Percentiles rank a stretch among this genome's conserved stretches.
phyloP scores from a whole-genome alignment of 1,140 invertebrate genomes.

The Drosophila athabasca region DNA sequence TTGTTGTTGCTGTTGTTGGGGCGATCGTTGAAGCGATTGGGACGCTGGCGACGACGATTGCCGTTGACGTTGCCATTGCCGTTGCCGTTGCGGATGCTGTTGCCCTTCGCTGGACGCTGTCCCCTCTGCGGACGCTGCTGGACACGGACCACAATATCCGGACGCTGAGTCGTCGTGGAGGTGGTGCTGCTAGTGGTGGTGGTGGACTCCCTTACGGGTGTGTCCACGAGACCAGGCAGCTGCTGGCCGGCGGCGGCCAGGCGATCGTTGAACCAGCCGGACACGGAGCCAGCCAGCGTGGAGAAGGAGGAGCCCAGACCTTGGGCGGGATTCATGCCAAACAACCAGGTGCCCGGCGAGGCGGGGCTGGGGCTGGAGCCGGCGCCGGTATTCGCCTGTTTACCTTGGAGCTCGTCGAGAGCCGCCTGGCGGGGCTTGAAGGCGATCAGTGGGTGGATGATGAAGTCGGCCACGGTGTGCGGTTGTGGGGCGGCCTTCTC shows the following conservation, averaged over 20 bases:
- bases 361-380: constrained; percentile 3
- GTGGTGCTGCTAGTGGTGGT: constrained; percentile 42
- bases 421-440: constrained; percentile 70
- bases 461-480: constrained; percentile 77
- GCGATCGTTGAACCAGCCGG: constrained; percentile 80
- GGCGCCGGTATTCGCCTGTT: constrained; percentile 49
- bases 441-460: constrained; percentile 77
- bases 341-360: constrained; percentile 62
- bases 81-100: constrained; percentile 25
- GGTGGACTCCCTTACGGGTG: constrained; percentile 57
- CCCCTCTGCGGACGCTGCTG: constrained; percentile 64
- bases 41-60: constrained; percentile 13
- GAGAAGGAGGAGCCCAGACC: constrained; percentile 69
- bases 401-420: constrained; percentile 63
- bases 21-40: constrained; percentile 37
- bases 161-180: constrained; percentile 55
- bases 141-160: constrained; percentile 72
- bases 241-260: constrained; percentile 64
- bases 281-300: constrained; percentile 70
- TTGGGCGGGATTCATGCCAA: constrained; percentile 75
- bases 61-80: constrained; percentile 30
- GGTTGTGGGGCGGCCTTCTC: constrained; percentile 43
- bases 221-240: constrained; percentile 63
- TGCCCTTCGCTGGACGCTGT: constrained; percentile 29
- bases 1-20: constrained; percentile 49